Evolutionary conservation across 2,888 invertebrate species (phyloP).

Genomic region (Agrilus cyanescens): DNA sequence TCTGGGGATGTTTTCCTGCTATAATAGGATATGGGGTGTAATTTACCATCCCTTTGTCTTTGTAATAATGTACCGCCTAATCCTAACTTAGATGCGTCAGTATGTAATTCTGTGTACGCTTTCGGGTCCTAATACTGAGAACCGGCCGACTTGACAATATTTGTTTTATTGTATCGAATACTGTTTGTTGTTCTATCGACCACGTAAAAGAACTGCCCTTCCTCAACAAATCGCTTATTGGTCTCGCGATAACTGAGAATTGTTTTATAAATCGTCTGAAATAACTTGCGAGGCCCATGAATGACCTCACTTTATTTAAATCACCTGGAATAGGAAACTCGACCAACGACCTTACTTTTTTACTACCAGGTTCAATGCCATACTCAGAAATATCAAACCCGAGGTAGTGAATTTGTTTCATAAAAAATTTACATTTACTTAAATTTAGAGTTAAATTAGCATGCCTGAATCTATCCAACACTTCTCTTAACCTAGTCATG

Average conservation of each 20-base stretch:
- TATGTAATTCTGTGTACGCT: slow-evolving; percentile 23
- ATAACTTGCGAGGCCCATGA: slow-evolving; percentile 15
- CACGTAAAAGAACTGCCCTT: slow-evolving; percentile 11
- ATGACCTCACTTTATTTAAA: slow-evolving; percentile 11
- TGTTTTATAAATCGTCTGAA: slow-evolving; percentile 15
- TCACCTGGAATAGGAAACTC: slow-evolving; percentile 12
- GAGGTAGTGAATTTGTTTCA: slow-evolving; percentile 13
- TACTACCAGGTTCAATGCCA: slow-evolving; percentile 13
- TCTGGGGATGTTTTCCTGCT: slow-evolving; percentile 21
- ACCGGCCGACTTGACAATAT: slow-evolving; percentile 13
- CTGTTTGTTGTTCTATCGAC: slow-evolving; percentile 5
- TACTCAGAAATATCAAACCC: slow-evolving; percentile 13
- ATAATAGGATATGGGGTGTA: slow-evolving; percentile 25
- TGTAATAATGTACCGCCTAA: slow-evolving; percentile 25
- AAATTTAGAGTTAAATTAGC: background rate
- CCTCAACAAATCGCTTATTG: slow-evolving; percentile 15
- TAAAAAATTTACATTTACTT: slow-evolving; percentile 16
- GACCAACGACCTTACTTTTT: slow-evolving; percentile 11
- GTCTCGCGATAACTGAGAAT: slow-evolving; percentile 16
- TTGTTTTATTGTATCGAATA: slow-evolving; percentile 11
- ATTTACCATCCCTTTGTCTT: too few species aligned
- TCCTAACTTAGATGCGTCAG: slow-evolving; percentile 23
- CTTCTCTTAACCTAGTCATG: background rate
- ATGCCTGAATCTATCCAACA: background rate
- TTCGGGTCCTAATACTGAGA: slow-evolving; percentile 9